These are phyloP conservation scores for Enteromius anoplus DNA, from an alignment of 2,797 vertebrate species.

Conservation along the genomic window DNA sequence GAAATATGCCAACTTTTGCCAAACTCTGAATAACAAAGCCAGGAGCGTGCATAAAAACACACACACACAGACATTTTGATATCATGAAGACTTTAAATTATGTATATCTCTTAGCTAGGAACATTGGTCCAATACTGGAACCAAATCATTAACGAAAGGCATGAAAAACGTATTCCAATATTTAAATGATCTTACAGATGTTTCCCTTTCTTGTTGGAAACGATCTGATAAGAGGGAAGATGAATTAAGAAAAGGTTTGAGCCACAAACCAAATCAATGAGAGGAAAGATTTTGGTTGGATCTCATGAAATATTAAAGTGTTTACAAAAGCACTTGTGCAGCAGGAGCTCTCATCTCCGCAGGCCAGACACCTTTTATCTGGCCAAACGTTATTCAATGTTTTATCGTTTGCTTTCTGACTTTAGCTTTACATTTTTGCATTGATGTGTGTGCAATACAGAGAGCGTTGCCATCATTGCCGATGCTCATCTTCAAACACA, in stretches of 20 bases:
- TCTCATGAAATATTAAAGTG: conserved; percentile 48
- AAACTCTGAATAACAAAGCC: neutral
- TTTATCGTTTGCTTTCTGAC: conserved; percentile 29
- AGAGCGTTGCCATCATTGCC: conserved; percentile 30
- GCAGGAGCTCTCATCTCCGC: conserved; percentile 22
- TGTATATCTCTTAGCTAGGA: neutral
- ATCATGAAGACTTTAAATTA: neutral
- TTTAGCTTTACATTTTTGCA: conserved; percentile 36
- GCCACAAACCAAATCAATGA: conserved; percentile 31
- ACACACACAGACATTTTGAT: neutral
- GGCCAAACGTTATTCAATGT: conserved; percentile 4
- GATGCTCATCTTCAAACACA: conserved; percentile 49
- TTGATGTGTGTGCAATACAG: conserved; percentile 34
- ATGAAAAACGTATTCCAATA: neutral
- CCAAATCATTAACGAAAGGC: neutral
- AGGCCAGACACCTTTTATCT: conserved; percentile 42
- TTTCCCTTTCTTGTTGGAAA: neutral
- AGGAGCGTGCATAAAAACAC: neutral
- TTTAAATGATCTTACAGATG: conserved; percentile 14
- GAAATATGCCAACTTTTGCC: neutral
- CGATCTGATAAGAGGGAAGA: neutral
- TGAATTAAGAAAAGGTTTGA: conserved; percentile 20
- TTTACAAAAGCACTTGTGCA: conserved; percentile 48
- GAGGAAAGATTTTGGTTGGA: conserved; percentile 32
- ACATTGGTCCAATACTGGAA: neutral